Conservation (phyloP, 2,797 vertebrate genomes). For the Ctenochaetus hawaiiensis region DNA sequence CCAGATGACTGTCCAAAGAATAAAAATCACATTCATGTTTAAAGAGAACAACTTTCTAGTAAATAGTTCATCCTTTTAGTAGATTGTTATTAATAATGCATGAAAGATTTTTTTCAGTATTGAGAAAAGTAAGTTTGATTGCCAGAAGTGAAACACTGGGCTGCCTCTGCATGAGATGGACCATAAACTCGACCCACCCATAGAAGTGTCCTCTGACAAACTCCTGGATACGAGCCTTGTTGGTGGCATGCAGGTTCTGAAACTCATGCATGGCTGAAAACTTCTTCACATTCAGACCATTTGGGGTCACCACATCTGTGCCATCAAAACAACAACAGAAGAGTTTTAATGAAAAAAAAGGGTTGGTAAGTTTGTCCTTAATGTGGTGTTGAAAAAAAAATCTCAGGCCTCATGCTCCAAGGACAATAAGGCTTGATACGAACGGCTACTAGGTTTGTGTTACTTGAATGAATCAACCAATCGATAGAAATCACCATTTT, state of each 20-base stretch:
- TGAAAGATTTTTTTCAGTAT: no score
- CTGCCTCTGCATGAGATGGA: not conserved
- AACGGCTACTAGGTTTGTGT: no score
- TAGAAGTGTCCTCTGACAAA: conserved; percentile 98
- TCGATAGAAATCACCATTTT: not conserved
- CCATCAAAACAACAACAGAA: conserved; percentile 3
- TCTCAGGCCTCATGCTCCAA: not conserved
- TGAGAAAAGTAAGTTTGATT: no score
- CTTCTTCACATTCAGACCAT: conserved; percentile 96
- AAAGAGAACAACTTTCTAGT: not conserved
- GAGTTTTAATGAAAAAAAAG: not conserved
- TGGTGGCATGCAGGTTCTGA: conserved; percentile 95
- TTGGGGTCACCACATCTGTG: conserved; percentile 95
- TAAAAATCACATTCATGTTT: not conserved
- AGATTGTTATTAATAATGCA: no score
- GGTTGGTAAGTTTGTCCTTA: not conserved
- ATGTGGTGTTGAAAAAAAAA: not conserved
- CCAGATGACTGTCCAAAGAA: conserved; percentile 88
- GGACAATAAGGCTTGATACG: not conserved
- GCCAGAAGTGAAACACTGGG: not conserved
- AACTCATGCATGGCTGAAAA: conserved; percentile 98
- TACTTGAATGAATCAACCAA: not conserved
- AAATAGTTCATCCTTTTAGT: no score
- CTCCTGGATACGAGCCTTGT: conserved; percentile 94
- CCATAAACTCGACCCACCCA: conserved; percentile 84